Conservation (phyloP, 2,888 invertebrate species). For the Diarsia mendica region DNA sequence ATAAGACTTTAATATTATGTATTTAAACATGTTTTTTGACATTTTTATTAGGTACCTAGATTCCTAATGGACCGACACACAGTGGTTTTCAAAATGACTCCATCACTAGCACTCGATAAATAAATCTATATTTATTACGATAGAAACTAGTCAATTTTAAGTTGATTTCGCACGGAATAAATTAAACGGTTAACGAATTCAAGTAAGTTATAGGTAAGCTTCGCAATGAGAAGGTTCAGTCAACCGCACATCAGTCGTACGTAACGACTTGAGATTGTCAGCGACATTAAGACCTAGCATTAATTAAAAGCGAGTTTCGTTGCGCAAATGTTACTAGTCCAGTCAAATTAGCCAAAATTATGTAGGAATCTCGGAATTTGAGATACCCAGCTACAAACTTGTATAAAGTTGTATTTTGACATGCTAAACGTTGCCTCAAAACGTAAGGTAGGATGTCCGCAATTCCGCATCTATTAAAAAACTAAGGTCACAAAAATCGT, state of each 20-base stretch:
- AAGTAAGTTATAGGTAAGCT: not conserved
- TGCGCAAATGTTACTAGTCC: not conserved
- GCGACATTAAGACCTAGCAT: not conserved
- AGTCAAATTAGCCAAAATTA: too few relatives aligned
- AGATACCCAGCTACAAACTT: too few relatives aligned
- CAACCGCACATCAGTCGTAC: conserved; percentile 1
- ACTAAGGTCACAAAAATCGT: too few relatives aligned
- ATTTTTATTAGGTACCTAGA: conserved; percentile 9
- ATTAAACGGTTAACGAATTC: conserved; percentile 14
- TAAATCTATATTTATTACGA: not conserved
- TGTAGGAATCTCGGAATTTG: too few relatives aligned
- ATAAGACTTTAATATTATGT: not conserved
- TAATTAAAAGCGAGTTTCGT: not conserved
- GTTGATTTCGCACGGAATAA: conserved; percentile 10
- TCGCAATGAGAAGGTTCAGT: conserved; percentile 22
- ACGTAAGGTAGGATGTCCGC: too few relatives aligned
- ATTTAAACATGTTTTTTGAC: conserved; percentile 6
- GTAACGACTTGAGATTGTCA: not conserved
- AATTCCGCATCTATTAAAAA: too few relatives aligned
- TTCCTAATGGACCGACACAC: not conserved
- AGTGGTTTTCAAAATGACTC: conserved; percentile 9
- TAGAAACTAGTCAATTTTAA: conserved; percentile 20
- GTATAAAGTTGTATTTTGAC: too few relatives aligned
- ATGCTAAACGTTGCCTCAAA: too few relatives aligned
- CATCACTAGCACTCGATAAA: not conserved